Percentiles rank a stretch among this genome's conserved stretches.
Evolutionary conservation across 2,113 vertebrate species (phyloP).

Genomic region (Cavia porcellus): DNA sequence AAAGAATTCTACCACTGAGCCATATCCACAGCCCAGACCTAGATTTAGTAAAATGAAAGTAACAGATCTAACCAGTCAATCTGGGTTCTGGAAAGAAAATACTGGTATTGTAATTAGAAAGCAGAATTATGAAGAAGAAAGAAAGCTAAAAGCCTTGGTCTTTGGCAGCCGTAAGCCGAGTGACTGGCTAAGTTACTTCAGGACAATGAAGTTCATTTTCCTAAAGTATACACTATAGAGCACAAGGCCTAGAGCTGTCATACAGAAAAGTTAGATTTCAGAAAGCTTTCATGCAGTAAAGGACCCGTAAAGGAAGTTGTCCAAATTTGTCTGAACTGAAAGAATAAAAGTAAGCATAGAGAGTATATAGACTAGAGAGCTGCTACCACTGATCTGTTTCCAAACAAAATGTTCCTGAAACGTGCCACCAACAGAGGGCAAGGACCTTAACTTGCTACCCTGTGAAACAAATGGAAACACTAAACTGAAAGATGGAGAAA

Average conservation of each 20-base stretch:
- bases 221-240: neutral
- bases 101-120: neutral
- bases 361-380: neutral
- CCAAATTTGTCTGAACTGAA: neutral
- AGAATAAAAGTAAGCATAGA: neutral
- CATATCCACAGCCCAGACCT: neutral
- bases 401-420: neutral
- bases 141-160: neutral
- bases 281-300: neutral
- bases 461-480: neutral
- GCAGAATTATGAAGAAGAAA: neutral
- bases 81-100: neutral
- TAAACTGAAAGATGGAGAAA: neutral
- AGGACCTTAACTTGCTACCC: neutral
- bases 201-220: neutral
- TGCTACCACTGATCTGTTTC: neutral
- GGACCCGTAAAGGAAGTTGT: neutral
- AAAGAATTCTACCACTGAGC: neutral
- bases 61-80: neutral
- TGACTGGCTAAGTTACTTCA: neutral
- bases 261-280: neutral
- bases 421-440: neutral
- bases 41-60: neutral
- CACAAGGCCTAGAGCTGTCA: neutral
- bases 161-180: neutral